A percentile compares a stretch with the other conserved stretches of the same genome.
Conservation (phyloP, 2,113 vertebrate genomes). For the Bungarus multicinctus region DNA sequence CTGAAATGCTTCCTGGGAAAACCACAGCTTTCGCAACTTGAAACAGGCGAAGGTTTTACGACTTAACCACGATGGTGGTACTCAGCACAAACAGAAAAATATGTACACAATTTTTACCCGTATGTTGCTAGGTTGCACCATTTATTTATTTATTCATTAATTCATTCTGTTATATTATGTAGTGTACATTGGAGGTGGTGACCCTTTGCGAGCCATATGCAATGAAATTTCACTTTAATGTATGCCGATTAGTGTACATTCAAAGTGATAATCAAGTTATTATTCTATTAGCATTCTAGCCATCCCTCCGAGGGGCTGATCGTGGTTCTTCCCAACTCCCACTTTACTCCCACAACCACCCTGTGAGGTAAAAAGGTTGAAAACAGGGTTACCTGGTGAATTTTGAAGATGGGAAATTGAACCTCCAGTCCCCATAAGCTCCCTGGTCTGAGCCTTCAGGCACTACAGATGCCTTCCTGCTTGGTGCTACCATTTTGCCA, state of each 20-base stretch:
- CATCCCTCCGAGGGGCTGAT: not conserved
- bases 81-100: not conserved
- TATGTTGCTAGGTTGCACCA: not conserved
- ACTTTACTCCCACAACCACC: not conserved
- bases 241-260: too few relatives aligned
- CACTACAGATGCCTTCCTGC: not conserved
- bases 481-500: not conserved
- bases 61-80: not conserved
- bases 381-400: not conserved
- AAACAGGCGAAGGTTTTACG: not conserved
- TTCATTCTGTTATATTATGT: too few relatives aligned
- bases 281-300: not conserved
- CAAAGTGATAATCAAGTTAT: too few relatives aligned
- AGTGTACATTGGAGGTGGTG: too few relatives aligned
- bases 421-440: not conserved
- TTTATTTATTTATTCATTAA: too few relatives aligned
- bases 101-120: not conserved
- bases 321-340: not conserved
- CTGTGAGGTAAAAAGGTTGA: not conserved
- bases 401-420: not conserved
- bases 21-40: not conserved
- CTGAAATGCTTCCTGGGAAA: not conserved
- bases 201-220: too few relatives aligned
- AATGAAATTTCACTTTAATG: too few relatives aligned
- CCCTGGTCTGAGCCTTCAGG: not conserved